Conservation (phyloP, 2,113 vertebrate species). For the Prunella fulvescens region DNA sequence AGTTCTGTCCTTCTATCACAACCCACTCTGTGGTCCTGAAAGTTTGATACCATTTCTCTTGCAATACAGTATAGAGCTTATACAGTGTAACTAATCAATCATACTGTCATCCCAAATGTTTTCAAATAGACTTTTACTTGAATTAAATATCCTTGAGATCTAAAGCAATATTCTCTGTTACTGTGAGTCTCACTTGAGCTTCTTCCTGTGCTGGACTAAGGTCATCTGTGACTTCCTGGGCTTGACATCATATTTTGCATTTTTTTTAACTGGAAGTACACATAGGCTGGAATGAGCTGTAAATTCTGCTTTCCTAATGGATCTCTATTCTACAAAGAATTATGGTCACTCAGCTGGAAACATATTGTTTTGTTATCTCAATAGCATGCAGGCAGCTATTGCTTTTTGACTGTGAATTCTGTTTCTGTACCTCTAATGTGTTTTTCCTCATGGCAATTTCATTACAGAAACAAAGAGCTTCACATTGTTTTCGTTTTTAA, state of each 20-base stretch:
- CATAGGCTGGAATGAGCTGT: background rate
- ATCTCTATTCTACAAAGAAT: background rate
- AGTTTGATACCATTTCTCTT: background rate
- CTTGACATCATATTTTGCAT: background rate
- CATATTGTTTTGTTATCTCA: background rate
- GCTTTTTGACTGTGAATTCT: background rate
- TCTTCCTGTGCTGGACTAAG: background rate
- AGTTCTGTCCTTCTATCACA: background rate
- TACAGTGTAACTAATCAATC: background rate
- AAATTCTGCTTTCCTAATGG: background rate
- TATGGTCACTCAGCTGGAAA: background rate
- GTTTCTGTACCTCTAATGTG: background rate
- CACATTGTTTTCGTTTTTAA: background rate
- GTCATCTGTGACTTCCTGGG: background rate
- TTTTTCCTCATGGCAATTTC: background rate
- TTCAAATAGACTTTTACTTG: background rate
- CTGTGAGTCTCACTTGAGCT: background rate
- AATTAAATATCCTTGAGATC: background rate
- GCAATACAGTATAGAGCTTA: background rate
- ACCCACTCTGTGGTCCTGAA: background rate
- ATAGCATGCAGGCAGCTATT: background rate
- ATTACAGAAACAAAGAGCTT: background rate
- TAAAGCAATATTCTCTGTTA: background rate
- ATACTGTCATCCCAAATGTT: background rate
- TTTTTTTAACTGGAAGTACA: background rate